Percentiles rank a stretch among this genome's conserved stretches.
Evolutionary conservation across 2,113 vertebrate genomes (phyloP).

Genomic region (Stomatorhinus ivindoensis): DNA sequence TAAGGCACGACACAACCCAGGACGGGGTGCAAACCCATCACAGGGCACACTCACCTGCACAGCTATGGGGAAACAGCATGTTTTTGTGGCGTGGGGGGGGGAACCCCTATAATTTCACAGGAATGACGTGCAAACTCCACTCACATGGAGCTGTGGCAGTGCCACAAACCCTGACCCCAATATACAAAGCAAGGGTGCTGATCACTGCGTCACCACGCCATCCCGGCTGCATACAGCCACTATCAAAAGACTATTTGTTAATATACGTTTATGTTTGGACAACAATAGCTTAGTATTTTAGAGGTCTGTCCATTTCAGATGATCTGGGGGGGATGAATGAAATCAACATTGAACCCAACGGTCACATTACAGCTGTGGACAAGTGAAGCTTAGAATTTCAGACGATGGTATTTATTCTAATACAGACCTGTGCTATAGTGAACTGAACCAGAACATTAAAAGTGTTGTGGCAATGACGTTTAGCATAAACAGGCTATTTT

Average conservation of each 20-base stretch:
- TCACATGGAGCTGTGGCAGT: background rate
- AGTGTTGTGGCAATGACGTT: background rate
- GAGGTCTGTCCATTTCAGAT: background rate
- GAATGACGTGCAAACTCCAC: background rate
- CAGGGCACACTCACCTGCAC: background rate
- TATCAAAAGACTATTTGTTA: background rate
- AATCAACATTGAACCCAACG: background rate
- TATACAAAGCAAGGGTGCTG: background rate
- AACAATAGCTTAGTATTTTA: background rate
- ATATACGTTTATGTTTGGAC: background rate
- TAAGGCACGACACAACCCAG: background rate
- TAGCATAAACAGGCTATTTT: background rate
- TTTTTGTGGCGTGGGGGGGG: too few species aligned
- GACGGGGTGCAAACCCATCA: background rate
- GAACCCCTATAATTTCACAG: background rate
- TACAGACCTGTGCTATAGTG: background rate
- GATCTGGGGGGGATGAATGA: background rate
- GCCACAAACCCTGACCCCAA: background rate
- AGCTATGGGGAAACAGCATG: too few species aligned
- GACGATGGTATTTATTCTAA: background rate
- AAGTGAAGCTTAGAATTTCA: background rate
- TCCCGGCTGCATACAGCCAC: background rate
- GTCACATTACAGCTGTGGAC: background rate
- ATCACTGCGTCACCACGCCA: background rate
- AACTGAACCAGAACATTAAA: background rate